Percentiles rank a stretch among this genome's conserved stretches.
Evolutionary conservation across 2,113 vertebrate species (phyloP).

Genomic region (Opisthocomus hoazin): DNA sequence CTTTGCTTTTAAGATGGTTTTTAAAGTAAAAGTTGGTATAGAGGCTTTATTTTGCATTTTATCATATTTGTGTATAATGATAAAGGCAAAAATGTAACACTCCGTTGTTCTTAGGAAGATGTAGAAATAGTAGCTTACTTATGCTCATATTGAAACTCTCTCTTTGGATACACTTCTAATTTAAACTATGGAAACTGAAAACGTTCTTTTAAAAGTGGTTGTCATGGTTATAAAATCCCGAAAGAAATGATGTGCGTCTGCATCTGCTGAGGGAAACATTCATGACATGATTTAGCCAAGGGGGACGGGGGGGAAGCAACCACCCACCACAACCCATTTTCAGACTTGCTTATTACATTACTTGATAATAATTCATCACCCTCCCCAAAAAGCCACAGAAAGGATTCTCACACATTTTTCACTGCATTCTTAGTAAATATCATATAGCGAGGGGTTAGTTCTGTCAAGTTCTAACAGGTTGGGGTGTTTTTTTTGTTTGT

Average conservation of each 20-base stretch:
- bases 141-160: slow-evolving; percentile 36
- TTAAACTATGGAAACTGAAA: slow-evolving; percentile 53
- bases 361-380: background rate
- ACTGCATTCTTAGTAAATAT: slow-evolving; percentile 11
- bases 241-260: slow-evolving; percentile 64
- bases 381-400: background rate
- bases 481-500: background rate
- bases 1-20: background rate
- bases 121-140: slow-evolving; percentile 39
- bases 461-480: background rate
- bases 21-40: background rate
- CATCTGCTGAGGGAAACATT: slow-evolving; percentile 55
- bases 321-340: slow-evolving; percentile 47
- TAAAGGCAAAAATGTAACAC: background rate
- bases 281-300: slow-evolving; percentile 47
- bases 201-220: slow-evolving; percentile 63
- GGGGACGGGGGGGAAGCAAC: background rate
- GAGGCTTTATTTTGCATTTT: background rate
- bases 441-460: background rate
- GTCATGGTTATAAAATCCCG: slow-evolving; percentile 75
- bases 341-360: slow-evolving; percentile 41
- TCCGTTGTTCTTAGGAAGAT: background rate
- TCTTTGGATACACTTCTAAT: slow-evolving; percentile 51
- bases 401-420: background rate
- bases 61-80: background rate